phyloP scores from a whole-genome alignment of 2,113 vertebrate species.

The Elanus axillaris region DNA sequence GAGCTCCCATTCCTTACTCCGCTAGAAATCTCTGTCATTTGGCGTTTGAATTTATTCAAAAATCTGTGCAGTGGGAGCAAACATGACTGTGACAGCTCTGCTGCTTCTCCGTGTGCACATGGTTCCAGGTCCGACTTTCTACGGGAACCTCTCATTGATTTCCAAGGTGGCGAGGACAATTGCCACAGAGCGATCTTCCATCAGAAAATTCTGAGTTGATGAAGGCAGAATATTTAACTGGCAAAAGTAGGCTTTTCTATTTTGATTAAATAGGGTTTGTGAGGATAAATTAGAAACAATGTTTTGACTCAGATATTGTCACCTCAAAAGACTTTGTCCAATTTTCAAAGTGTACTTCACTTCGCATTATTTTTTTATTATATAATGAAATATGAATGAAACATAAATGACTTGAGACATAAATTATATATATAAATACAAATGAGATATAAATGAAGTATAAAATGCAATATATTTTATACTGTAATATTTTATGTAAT shows the following conservation, averaged over 20 bases:
- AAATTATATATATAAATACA: background rate
- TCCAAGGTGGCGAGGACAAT: fast-evolving
- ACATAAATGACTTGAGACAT: background rate
- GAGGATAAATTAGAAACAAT: background rate
- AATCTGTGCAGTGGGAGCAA: background rate
- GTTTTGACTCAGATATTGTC: background rate
- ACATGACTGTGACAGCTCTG: background rate
- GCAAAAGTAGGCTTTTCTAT: background rate
- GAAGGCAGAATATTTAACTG: background rate
- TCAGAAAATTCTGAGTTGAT: background rate
- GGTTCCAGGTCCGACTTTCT: background rate
- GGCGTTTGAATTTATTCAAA: background rate
- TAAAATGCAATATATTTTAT: background rate
- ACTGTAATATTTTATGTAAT: background rate
- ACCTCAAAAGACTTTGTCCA: background rate
- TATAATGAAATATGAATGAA: conserved; percentile 11
- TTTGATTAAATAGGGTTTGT: background rate
- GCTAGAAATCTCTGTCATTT: background rate
- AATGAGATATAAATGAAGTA: background rate
- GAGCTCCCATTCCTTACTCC: background rate
- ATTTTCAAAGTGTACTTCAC: background rate
- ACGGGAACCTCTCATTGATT: fast-evolving
- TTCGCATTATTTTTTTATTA: background rate
- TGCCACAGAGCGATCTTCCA: background rate
- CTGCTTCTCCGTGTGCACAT: fast-evolving